Evolutionary conservation across 2,113 vertebrate species (phyloP).

Genomic region (Castor canadensis): DNA sequence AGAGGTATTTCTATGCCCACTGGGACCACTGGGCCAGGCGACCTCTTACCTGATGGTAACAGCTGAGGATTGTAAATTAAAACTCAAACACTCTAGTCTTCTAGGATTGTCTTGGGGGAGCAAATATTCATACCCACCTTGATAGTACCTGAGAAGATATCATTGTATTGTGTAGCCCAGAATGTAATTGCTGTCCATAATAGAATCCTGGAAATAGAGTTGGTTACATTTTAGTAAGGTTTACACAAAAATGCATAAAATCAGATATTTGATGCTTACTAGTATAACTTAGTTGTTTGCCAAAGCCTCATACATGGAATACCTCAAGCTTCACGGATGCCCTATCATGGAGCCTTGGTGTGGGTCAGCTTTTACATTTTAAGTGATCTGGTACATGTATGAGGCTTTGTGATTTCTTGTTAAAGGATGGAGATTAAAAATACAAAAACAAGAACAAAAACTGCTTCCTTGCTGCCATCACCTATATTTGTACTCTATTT

Average conservation of each 20-base stretch:
- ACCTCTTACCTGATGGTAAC: neutral
- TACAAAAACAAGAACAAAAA: neutral
- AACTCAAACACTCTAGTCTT: neutral
- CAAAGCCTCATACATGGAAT: neutral
- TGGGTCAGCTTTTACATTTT: neutral
- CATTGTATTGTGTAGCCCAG: neutral
- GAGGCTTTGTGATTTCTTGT: constrained; percentile 1
- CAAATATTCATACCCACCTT: neutral
- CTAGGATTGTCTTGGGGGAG: neutral
- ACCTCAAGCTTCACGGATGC: neutral
- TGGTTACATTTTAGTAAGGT: neutral
- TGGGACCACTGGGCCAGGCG: neutral
- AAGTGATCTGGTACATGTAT: neutral
- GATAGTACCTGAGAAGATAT: neutral
- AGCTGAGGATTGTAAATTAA: neutral
- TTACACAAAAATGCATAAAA: neutral
- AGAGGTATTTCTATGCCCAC: neutral
- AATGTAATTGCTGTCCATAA: neutral
- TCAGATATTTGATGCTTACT: neutral
- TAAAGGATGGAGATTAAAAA: neutral
- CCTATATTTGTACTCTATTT: neutral
- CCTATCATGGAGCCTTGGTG: neutral
- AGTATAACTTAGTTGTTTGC: neutral
- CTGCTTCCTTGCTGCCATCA: neutral
- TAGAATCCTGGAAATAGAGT: neutral